Evolutionary conservation across 2,797 vertebrate species (phyloP), one percentile per base, ranked within the genome.

Genomic region (Gallinago nigripennis): DNA sequence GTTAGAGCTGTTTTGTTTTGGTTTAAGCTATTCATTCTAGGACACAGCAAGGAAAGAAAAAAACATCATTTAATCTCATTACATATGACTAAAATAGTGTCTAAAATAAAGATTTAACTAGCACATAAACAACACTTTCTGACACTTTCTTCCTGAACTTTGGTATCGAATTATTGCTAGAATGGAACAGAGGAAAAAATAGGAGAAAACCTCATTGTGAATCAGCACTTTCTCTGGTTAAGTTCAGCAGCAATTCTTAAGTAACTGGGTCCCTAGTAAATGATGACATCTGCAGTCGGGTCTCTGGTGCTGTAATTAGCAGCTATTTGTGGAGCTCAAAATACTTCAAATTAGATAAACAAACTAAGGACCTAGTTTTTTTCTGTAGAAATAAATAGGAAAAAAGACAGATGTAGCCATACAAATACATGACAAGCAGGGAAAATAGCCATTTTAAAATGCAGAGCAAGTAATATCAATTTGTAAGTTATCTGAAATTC

Each of bases 401-500:
- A 58, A 82, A 91, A 54, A 81, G n/a, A 63, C 81, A 91, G 75
- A 82, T 90, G 70, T 61, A 79, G 24, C 45, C 37, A 23, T 79
- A 82, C 33, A 83, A 92, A 92, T 53, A 83, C 58, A 84, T 11
- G 43, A 66, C 65, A 90, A 95, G 50, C 37, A 84, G 75, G 50
- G 54, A 88, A 77, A 87, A 82, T 70, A 88, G 30, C 37, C 72
- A 51, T 80, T 95, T 92, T 92, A 88, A 86, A 85, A 83, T 82
- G 64, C 90, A 95, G 57, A 60, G 48, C 77, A 92, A 95, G 88
- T 80, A 82, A 43, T 73, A 94, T 53, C 81, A 88, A 86, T 93
- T 92, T 92, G 60, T 82, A 82, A 92, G 60, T 43, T 64, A 90
- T 90, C 63, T 92, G 83, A 92, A 96, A 90, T 93, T 60, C 85